Percentiles rank a stretch among this genome's conserved stretches.
Evolutionary conservation across 2,888 invertebrate genomes (phyloP).

Genomic region (Gari tellinella): DNA sequence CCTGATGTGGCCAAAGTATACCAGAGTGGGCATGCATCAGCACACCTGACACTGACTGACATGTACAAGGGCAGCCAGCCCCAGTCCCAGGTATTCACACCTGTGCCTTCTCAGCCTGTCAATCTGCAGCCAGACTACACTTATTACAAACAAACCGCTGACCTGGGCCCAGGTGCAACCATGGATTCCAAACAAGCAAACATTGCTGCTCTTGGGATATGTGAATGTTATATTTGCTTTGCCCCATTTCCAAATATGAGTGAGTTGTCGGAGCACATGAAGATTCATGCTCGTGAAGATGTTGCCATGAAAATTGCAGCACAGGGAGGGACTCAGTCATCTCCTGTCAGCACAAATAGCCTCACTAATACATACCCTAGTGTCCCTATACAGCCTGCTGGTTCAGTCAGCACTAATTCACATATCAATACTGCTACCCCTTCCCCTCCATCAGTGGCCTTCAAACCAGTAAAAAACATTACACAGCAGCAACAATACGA

Average conservation of each 20-base stretch:
- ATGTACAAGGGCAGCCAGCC: slow-evolving; percentile 42
- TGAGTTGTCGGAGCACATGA: slow-evolving; percentile 46
- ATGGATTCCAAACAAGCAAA: slow-evolving; percentile 2
- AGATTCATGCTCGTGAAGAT: slow-evolving; percentile 39
- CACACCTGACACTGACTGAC: slow-evolving; percentile 31
- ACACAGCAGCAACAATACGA: slow-evolving; percentile 26
- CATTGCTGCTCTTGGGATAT: not conserved
- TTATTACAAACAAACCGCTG: slow-evolving; percentile 9
- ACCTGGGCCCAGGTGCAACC: slow-evolving; percentile 17
- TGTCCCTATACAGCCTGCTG: not conserved
- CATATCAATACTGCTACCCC: not conserved
- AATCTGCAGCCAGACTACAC: slow-evolving; percentile 39
- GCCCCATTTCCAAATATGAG: slow-evolving; percentile 28
- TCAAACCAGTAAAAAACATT: slow-evolving; percentile 8
- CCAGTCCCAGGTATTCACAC: slow-evolving; percentile 35
- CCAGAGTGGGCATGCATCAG: slow-evolving; percentile 24
- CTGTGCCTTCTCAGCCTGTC: slow-evolving; percentile 42
- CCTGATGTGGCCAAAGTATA: slow-evolving; percentile 9
- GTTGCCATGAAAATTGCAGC: slow-evolving; percentile 23
- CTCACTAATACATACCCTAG: slow-evolving; percentile 3
- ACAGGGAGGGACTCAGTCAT: slow-evolving; percentile 5
- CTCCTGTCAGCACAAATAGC: slow-evolving; percentile 6
- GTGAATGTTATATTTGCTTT: slow-evolving; percentile 11
- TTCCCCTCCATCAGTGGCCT: slow-evolving; percentile 14
- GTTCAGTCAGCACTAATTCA: not conserved